Conservation (phyloP, 1,140 invertebrate genomes). For the Pseudachorutes palmiensis region DNA sequence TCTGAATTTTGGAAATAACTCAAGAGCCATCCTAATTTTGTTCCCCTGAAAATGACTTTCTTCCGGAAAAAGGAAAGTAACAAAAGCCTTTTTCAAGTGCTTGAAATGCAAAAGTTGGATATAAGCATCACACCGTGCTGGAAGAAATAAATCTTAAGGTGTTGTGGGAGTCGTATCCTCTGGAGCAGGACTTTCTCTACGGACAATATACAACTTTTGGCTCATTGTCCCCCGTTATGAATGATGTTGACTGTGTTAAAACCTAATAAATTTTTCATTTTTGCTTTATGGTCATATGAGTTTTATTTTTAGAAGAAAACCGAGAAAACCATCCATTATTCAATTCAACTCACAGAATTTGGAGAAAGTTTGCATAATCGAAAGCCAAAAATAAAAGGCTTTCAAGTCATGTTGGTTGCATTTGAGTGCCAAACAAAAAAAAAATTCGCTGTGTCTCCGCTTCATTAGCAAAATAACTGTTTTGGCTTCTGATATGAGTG, state of each 20-base stretch:
- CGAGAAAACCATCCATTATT: no score
- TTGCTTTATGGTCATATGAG: no score
- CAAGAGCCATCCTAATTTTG: background rate
- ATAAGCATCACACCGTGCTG: background rate
- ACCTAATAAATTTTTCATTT: constrained; percentile 6
- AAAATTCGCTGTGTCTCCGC: no score
- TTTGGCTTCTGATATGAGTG: no score
- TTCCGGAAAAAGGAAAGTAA: background rate
- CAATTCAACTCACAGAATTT: no score
- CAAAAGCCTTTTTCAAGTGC: background rate
- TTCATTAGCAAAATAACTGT: no score
- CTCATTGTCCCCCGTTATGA: constrained; percentile 3
- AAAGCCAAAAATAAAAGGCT: no score
- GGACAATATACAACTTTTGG: background rate
- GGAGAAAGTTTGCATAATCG: no score
- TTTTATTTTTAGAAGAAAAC: no score
- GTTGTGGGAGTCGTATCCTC: background rate
- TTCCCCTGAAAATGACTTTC: background rate
- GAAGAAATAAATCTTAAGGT: constrained; percentile 9
- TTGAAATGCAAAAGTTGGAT: background rate
- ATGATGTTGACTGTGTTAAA: background rate
- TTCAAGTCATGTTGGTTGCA: no score
- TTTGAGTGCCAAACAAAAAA: no score
- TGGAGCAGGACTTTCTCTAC: background rate
- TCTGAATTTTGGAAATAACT: background rate